Conservation (phyloP, 2,113 vertebrate species). For the Mastomys coucha region DNA sequence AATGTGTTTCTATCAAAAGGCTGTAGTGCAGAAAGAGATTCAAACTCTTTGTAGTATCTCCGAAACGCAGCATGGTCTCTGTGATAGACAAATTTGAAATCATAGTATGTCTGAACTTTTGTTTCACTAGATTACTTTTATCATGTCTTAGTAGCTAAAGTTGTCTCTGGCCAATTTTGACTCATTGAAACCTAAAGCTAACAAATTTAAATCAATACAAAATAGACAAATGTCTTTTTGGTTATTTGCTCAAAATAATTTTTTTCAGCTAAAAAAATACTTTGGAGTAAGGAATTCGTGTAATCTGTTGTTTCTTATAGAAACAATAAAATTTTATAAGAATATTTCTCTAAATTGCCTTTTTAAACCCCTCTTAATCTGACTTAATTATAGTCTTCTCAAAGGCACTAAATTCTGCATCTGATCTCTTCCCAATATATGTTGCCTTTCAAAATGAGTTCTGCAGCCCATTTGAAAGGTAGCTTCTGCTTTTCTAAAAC, state of each 20-base stretch:
- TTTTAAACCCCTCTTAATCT: constrained; percentile 79
- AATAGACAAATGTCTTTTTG: constrained; percentile 78
- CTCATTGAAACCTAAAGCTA: constrained; percentile 76
- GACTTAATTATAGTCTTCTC: constrained; percentile 82
- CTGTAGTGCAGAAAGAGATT: constrained; percentile 72
- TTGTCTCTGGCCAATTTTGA: constrained; percentile 76
- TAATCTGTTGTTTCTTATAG: constrained; percentile 71
- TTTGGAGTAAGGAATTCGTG: constrained; percentile 74
- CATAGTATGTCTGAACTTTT: constrained; percentile 77
- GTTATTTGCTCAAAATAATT: constrained; percentile 80
- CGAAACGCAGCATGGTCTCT: constrained; percentile 80
- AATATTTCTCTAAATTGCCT: constrained; percentile 79
- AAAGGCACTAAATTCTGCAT: constrained; percentile 89
- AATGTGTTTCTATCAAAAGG: constrained; percentile 76
- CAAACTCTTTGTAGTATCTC: constrained; percentile 77
- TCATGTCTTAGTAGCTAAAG: constrained; percentile 65
- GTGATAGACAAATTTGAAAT: constrained; percentile 79
- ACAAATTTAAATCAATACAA: constrained; percentile 80
- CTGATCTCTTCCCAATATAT: constrained; percentile 79
- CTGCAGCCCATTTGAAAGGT: constrained; percentile 77
- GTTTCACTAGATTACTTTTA: constrained; percentile 67
- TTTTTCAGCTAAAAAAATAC: constrained; percentile 76
- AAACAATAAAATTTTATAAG: constrained; percentile 79
- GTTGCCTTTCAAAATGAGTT: constrained; percentile 81
- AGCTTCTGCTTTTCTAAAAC: constrained; percentile 63